Conservation (phyloP, 2,888 invertebrate species). For the Scaptomyza caliginosa region DNA sequence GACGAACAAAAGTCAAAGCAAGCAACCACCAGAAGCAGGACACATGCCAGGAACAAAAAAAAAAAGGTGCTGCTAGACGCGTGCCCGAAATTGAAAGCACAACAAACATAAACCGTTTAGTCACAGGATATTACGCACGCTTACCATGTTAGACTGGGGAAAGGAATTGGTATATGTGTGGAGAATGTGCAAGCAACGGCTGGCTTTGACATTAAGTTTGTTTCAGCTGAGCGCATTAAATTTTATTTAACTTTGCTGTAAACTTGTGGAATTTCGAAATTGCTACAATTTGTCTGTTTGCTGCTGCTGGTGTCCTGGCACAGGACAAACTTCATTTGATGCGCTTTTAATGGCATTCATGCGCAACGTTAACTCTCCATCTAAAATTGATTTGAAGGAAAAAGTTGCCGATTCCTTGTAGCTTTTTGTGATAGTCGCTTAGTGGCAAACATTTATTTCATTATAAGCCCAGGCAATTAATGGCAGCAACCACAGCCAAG, state of each 20-base stretch:
- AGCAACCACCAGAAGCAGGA: conserved; percentile 61
- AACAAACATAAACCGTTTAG: conserved; percentile 84
- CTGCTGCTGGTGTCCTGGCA: conserved; percentile 10
- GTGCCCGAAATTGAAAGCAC: conserved; percentile 81
- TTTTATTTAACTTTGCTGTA: conserved; percentile 70
- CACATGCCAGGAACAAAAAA: too few relatives aligned
- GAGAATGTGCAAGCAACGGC: conserved; percentile 35
- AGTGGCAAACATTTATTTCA: conserved; percentile 57
- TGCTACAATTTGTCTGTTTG: conserved; percentile 78
- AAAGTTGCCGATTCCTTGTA: not conserved
- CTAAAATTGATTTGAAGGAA: conserved; percentile 47
- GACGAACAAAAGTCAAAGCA: conserved; percentile 64
- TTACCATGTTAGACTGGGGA: conserved; percentile 67
- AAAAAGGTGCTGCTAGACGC: conserved; percentile 62
- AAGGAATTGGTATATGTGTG: not conserved
- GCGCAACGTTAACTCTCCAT: conserved; percentile 65
- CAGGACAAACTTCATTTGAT: conserved; percentile 18
- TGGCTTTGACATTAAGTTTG: conserved; percentile 59
- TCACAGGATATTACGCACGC: conserved; percentile 84
- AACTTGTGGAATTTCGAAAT: conserved; percentile 79
- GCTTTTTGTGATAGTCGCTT: conserved; percentile 21
- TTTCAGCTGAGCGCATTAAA: conserved; percentile 58
- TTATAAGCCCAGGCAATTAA: conserved; percentile 66
- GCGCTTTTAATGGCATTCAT: conserved; percentile 63
- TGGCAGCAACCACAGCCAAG: conserved; percentile 50